Percentiles rank a stretch among this genome's conserved stretches.
Conservation (phyloP, 2,113 vertebrate species). For the Gracilinanus agilis region DNA sequence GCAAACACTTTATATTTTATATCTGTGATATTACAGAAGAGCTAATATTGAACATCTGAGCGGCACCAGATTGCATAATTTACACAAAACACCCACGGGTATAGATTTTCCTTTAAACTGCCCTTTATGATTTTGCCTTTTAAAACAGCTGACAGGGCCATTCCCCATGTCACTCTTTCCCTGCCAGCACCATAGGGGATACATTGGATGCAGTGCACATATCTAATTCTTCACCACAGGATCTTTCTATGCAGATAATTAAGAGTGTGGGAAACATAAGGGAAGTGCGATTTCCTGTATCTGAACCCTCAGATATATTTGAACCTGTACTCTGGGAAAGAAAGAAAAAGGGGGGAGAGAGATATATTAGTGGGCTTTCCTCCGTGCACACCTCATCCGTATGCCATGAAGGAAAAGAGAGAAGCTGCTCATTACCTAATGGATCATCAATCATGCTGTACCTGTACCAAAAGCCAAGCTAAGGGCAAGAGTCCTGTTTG, state of each 20-base stretch:
- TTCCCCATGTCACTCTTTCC: slow-evolving; percentile 55
- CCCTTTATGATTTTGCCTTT: slow-evolving; percentile 80
- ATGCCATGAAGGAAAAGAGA: background rate
- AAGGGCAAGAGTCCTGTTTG: background rate
- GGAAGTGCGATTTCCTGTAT: slow-evolving; percentile 68
- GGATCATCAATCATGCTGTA: slow-evolving; percentile 38
- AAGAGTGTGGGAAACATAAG: slow-evolving; percentile 56
- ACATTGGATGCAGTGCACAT: slow-evolving; percentile 10
- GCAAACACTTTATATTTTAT: slow-evolving; percentile 77
- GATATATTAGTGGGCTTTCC: slow-evolving; percentile 28
- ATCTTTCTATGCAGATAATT: slow-evolving; percentile 66
- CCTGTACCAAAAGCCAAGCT: slow-evolving; percentile 19
- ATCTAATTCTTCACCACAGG: slow-evolving; percentile 60
- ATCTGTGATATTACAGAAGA: slow-evolving; percentile 77
- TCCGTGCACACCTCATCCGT: slow-evolving; percentile 42
- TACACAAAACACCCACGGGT: slow-evolving; percentile 79
- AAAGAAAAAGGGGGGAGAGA: background rate
- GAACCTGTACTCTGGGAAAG: slow-evolving; percentile 62
- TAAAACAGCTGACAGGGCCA: slow-evolving; percentile 77
- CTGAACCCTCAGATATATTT: slow-evolving; percentile 49
- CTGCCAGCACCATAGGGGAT: slow-evolving; percentile 61
- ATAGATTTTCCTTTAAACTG: slow-evolving; percentile 82
- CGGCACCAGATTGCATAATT: slow-evolving; percentile 84
- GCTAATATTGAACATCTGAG: slow-evolving; percentile 86
- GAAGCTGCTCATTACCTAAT: background rate